Evolutionary conservation across 2,797 vertebrate genomes (phyloP), one percentile per base, ranked within the genome.

Genomic region (Zalophus californianus): DNA sequence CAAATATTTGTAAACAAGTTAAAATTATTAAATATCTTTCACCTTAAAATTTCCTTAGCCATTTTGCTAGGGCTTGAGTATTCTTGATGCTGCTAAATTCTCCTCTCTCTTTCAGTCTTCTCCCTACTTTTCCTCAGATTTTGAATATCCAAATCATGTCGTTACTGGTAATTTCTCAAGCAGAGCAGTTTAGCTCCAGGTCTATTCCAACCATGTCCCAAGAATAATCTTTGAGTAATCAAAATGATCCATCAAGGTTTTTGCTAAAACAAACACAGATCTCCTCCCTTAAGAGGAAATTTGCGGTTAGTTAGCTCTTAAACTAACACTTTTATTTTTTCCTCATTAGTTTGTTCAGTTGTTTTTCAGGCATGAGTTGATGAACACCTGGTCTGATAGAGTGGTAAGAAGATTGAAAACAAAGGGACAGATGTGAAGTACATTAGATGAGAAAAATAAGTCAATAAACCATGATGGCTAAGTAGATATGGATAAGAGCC

Each of bases 371-470:
- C 95, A 83, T 91, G 82, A 90, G 77, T 84, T 97, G 82, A 92
- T 92, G 60, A 96, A 66, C 66, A 93, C 92, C 87, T 95, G 86
- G 52, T 83, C 83, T 94, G 52, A 90, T 85, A 72, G 54, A 90
- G 13, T 41, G 21, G 11, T 73, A 78, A 93, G 60, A 94, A 50
- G 83, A 89, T n/a, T 32, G 14, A 89, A 93, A 96, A 94, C 80
- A 97, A 84, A 97, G 54, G 29, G 68, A 91, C 92, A 97, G 94
- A 60, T 97, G 86, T 93, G 86, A 86, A 83, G 73, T 93, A 83
- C 92, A 89, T 94, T 96, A 96, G 86, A 62, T 78, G 66, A 96
- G 86, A 96, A 96, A 96, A 94, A 87, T 72, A 91, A 97, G 68
- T 66, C 58, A 91, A 80, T 56, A 94, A 52, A 58, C 32, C 25